Base-by-base conservation (phyloP, 2,888 invertebrate species). In the Dorcus parallelipipedus region DNA sequence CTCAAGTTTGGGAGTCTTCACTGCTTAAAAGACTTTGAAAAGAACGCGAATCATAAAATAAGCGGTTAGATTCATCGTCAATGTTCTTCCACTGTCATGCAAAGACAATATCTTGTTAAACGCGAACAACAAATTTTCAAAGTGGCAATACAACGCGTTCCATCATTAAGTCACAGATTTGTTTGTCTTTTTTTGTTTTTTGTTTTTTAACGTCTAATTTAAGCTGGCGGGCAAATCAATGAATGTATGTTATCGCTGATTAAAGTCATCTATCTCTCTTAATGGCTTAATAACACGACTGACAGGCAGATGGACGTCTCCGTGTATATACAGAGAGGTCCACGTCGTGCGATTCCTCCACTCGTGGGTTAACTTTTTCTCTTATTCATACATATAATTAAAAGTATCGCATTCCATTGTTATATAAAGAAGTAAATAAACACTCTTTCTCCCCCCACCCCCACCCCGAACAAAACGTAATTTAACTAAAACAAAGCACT, bases 251-350 rank as follows among this genome's bases (percentile, higher is more conserved):
- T 33, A 45, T 45, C 33, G 56, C 51, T 58, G 62, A 60, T 64
- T 68, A 67, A 65, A 64, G 74, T 76, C 74, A 76, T 77, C 76
- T 77, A 76, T 78, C 76, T 78, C 76, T 78, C 76, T 75, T 76
- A 77, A 76, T 71, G 61, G 62, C 58, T 62, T 59, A 61, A 60
- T 58, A 33, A 33, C 26, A 58, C 51, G 61, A 59, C 60, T 58
- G 63, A 63, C 60, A 60, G 43, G 48, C 63, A 63, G 47, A 56
- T 58, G 49, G 45, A 45, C 9, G 56, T 58, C 56, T 53, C 54
- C 26, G 26, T 33, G 26, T 33, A 26, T 14, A 8, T 45, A 5
- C 23, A 2, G 20, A 45, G 23, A 14, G 42, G 17, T 10, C n/a
- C 23, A 9, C 45, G 23, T 45, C 45, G 45, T 10, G 45, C 20